These are phyloP conservation scores for Drosophila oshimai DNA, from an alignment of 1,140 invertebrate genomes.

Conservation along the genomic window DNA sequence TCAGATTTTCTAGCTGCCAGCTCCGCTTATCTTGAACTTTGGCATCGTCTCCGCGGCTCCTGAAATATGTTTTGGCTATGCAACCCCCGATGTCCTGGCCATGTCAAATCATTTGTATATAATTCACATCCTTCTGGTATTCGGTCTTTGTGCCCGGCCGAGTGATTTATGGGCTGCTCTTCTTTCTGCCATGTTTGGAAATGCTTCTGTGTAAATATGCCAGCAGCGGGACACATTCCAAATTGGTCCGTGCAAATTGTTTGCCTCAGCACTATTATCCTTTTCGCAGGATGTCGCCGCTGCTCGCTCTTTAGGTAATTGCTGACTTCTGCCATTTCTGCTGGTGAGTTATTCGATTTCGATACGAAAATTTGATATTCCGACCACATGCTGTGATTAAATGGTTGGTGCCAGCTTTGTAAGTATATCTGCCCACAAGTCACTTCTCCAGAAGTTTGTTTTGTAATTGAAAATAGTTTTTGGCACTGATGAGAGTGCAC, in stretches of 20 bases:
- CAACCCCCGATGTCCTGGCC: constrained; percentile 30
- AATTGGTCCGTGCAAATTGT: constrained; percentile 60
- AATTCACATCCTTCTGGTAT: constrained; percentile 74
- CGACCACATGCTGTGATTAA: constrained; percentile 79
- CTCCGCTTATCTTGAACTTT: constrained; percentile 53
- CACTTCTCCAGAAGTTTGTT: constrained; percentile 7
- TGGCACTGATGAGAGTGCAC: constrained; percentile 24
- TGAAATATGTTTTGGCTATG: constrained; percentile 11
- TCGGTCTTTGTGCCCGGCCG: constrained; percentile 33
- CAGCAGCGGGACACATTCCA: constrained; percentile 53
- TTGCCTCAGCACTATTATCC: constrained; percentile 77
- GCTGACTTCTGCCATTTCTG: constrained; percentile 68
- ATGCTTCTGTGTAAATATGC: constrained; percentile 59
- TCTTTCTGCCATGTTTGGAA: constrained; percentile 47
- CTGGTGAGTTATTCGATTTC: constrained; percentile 61
- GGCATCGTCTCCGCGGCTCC: constrained; percentile 53
- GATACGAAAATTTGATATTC: constrained; percentile 78
- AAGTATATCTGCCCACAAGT: constrained; percentile 10
- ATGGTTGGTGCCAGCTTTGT: constrained; percentile 58
- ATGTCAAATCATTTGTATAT: constrained; percentile 81
- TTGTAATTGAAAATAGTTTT: constrained; percentile 76
- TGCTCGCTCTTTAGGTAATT: constrained; percentile 70
- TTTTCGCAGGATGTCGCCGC: constrained; percentile 51
- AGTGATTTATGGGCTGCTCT: constrained; percentile 68
- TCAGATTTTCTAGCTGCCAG: neutral